A percentile compares a stretch with the other conserved stretches of the same genome.
Conservation (phyloP, 2,113 vertebrate genomes). For the Nerophis ophidion region DNA sequence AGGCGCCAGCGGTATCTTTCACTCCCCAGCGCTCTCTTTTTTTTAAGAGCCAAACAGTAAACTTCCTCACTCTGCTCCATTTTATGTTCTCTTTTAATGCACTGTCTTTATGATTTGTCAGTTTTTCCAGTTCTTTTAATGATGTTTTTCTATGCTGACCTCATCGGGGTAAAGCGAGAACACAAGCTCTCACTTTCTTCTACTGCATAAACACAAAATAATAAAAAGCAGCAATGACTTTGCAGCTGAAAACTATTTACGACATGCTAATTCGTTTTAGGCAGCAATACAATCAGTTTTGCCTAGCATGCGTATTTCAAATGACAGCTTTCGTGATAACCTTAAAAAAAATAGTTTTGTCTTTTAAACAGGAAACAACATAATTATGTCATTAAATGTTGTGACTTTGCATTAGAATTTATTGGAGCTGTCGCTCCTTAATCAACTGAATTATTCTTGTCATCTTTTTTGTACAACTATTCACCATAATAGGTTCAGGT, state of each 20-base stretch:
- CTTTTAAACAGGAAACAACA: too few relatives aligned
- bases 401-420: too few relatives aligned
- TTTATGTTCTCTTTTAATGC: background rate
- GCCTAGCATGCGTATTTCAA: background rate
- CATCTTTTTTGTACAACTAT: too few relatives aligned
- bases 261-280: background rate
- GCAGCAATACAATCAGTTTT: constrained; percentile 1
- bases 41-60: background rate
- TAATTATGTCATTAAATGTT: too few relatives aligned
- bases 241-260: background rate
- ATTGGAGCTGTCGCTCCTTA: too few relatives aligned
- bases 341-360: too few relatives aligned
- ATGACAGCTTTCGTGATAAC: too few relatives aligned
- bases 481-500: too few relatives aligned
- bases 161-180: constrained; percentile 2
- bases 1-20: constrained; percentile 1
- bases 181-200: background rate
- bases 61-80: background rate
- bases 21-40: too few relatives aligned
- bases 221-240: background rate
- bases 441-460: too few relatives aligned
- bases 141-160: background rate
- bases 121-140: background rate
- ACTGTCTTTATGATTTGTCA: constrained; percentile 7
- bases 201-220: constrained; percentile 3